Evolutionary conservation across 37 sponge, comb jelly and placozoan genomes (phyloP).

Genomic region (Crambe crambe): DNA sequence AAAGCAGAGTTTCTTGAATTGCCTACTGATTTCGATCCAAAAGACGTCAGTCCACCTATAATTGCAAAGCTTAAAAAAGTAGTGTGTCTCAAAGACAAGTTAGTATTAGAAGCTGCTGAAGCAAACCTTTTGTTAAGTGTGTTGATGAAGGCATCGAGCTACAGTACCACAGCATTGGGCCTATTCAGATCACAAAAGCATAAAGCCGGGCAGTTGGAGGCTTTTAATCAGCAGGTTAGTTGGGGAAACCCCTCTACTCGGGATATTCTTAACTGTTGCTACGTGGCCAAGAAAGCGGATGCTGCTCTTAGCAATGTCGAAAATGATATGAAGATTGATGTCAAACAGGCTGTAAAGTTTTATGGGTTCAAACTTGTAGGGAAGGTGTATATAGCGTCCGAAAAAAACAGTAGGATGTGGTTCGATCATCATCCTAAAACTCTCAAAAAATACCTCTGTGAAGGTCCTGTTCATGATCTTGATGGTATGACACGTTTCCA

Average conservation of each 20-base stretch:
- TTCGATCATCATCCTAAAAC: no score
- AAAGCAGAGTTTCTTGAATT: neutral
- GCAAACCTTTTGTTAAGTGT: conserved; percentile 30
- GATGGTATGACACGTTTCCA: conserved; percentile 51
- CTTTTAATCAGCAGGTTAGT: conserved; percentile 22
- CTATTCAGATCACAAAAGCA: conserved; percentile 1
- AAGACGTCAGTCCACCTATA: neutral
- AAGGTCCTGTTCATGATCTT: conserved; percentile 11
- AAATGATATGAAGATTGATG: conserved; percentile 7
- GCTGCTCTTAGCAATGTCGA: neutral
- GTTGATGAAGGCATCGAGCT: neutral
- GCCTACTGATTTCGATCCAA: neutral
- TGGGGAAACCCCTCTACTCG: neutral
- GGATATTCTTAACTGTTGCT: conserved; percentile 24
- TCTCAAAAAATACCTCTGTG: neutral
- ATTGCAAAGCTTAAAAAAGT: neutral
- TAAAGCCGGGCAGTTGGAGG: conserved; percentile 43
- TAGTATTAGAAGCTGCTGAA: conserved; percentile 1
- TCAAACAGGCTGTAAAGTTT: conserved; percentile 36
- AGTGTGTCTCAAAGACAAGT: neutral
- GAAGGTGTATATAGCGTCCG: conserved; percentile 14
- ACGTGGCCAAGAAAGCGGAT: conserved; percentile 1
- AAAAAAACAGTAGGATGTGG: conserved; percentile 23
- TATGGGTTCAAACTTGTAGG: conserved; percentile 25
- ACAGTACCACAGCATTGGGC: conserved; percentile 4